These are phyloP conservation scores for Nansenia antarctica DNA, from an alignment of 2,113 vertebrate genomes.

Conservation along the genomic window DNA sequence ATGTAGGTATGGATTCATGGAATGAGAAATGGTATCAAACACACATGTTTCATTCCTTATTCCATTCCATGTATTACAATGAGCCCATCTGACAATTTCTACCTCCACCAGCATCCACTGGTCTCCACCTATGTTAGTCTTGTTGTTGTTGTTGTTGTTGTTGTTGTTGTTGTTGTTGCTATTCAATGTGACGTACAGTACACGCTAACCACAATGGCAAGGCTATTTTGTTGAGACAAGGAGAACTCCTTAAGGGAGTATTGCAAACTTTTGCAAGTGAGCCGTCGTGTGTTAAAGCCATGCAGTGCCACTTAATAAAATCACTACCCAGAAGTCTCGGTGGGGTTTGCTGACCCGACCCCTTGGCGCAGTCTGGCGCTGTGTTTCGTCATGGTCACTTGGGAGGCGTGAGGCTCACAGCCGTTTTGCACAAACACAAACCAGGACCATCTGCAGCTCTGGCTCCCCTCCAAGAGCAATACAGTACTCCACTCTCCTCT, in stretches of 20 bases:
- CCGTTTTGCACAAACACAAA: slow-evolving; percentile 67
- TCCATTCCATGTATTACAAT: too few relatives aligned
- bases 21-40: too few relatives aligned
- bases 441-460: slow-evolving; percentile 69
- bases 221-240: not conserved
- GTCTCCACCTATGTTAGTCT: not conserved
- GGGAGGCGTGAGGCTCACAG: slow-evolving; percentile 57
- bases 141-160: not conserved
- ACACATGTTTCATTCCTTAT: too few relatives aligned
- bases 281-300: not conserved
- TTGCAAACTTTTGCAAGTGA: too few relatives aligned
- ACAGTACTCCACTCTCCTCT: slow-evolving; percentile 24
- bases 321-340: not conserved
- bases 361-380: not conserved
- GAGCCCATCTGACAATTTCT: too few relatives aligned
- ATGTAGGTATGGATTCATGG: too few relatives aligned
- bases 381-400: slow-evolving; percentile 57
- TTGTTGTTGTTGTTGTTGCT: not conserved
- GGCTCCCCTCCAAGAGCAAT: slow-evolving; percentile 64
- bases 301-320: not conserved
- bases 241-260: not conserved
- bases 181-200: not conserved
- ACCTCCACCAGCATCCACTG: slow-evolving; percentile 12
- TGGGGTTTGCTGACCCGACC: not conserved
- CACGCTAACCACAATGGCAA: not conserved